Base-by-base conservation (phyloP, 2,888 invertebrate genomes). In the Laspeyria flexula region DNA sequence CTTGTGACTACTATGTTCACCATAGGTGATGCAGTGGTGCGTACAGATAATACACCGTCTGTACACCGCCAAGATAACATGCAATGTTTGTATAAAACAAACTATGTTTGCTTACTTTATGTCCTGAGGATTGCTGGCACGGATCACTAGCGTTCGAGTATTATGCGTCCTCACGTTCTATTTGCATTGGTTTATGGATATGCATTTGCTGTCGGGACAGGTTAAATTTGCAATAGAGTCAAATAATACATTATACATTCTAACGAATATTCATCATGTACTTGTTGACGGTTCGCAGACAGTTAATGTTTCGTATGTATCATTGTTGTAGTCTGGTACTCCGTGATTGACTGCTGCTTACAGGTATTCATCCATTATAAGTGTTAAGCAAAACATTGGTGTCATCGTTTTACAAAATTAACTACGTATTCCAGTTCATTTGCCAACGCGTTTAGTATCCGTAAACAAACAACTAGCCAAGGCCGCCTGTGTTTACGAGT, bases 71-170 rank as follows among this genome's bases (percentile, higher is more conserved):
- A 68, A 83, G 83, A 88, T 84, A 86, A 86, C 79, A 71, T 77
- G 79, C 77, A 73, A 55, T 88, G 85, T 91, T 90, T 90, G 88
- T 75, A 73, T 77, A 69, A 79, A 83, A 87, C 84, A 89, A 88
- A 88, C 86, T 82, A 73, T 88, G 82, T 88, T 90, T 88, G 81
- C 81, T 75, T 80, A 79, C 73, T 84, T 86, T 83, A 82, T 86
- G 83, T 80, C 79, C 77, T 76, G 73, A 77, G 73, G 79, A 81
- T 82, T 75, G 75, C 72, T 77, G 75, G 78, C 71, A 78, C 72
- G 79, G 83, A 85, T 86, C 81, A 77, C 79, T 75, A 73, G 74
- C 70, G 66, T 68, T 73, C 62, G 66, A 56, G 73, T 77, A 72
- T 65, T 77, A 82, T 85, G 85, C 82, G 76, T 73, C 81, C 85